phyloP scores from a whole-genome alignment of 2,113 vertebrate species.

The Pongo abelii region DNA sequence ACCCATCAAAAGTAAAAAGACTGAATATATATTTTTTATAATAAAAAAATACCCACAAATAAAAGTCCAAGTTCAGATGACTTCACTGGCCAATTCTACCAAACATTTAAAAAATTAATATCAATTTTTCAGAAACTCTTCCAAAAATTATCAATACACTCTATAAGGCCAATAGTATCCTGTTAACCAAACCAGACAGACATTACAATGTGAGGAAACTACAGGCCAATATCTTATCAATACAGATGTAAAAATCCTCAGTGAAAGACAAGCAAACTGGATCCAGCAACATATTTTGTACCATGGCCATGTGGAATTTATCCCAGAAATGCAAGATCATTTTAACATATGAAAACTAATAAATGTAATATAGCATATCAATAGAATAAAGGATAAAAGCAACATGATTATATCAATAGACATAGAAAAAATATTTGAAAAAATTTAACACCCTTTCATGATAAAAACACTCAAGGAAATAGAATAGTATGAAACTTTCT shows the following conservation, averaged over 20 bases:
- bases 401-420: background rate
- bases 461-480: background rate
- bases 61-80: background rate
- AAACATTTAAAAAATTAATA: conserved; percentile 19
- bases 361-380: background rate
- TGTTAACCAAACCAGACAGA: background rate
- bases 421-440: background rate
- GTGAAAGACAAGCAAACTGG: background rate
- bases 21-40: background rate
- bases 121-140: background rate
- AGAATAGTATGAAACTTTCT: background rate
- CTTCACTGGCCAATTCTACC: background rate
- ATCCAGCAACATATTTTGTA: background rate
- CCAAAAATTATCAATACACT: background rate
- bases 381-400: background rate
- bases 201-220: background rate
- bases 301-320: background rate
- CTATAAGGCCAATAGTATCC: background rate
- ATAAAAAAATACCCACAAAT: background rate
- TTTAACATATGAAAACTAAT: background rate
- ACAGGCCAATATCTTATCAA: background rate
- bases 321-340: background rate
- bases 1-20: background rate
- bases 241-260: background rate
- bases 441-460: background rate